Conservation (phyloP, 1,140 invertebrate genomes). For the Zaprionus ornatus region DNA sequence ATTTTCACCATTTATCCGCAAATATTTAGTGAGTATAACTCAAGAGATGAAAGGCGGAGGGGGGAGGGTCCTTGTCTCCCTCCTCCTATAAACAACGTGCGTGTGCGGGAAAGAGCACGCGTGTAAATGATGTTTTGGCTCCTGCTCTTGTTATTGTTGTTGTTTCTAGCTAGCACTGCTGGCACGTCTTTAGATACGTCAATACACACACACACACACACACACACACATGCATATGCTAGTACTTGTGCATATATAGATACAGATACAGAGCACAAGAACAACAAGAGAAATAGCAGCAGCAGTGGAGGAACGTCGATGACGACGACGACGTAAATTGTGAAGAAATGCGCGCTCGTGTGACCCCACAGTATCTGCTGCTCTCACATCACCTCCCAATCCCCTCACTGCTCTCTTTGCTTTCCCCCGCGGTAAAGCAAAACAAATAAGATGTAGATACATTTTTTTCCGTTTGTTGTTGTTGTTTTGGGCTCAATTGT, state of each 20-base stretch:
- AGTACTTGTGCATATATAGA: constrained; percentile 26
- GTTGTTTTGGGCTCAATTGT: constrained; percentile 14
- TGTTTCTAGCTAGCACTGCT: constrained; percentile 53
- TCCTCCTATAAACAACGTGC: constrained; percentile 35
- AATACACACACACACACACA: constrained; percentile 62
- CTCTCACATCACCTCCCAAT: constrained; percentile 21
- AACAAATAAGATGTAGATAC: constrained; percentile 82
- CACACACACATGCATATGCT: constrained; percentile 26
- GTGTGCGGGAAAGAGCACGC: constrained; percentile 73
- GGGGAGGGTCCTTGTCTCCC: neutral
- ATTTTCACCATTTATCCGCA: constrained; percentile 83
- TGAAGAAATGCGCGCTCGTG: constrained; percentile 80
- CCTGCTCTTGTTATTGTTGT: constrained; percentile 37
- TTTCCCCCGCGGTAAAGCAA: constrained; percentile 45
- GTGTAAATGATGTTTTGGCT: constrained; percentile 75
- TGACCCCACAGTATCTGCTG: constrained; percentile 64
- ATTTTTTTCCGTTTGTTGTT: constrained; percentile 46
- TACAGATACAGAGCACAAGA: constrained; percentile 52
- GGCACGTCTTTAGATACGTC: constrained; percentile 76
- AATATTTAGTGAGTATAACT: constrained; percentile 83
- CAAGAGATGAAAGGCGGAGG: constrained; percentile 10
- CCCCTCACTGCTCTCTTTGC: neutral
- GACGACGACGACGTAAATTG: constrained; percentile 68
- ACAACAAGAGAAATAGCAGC: constrained; percentile 31
- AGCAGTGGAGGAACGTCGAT: constrained; percentile 30